Percentiles rank a stretch among this genome's conserved stretches.
phyloP scores from a whole-genome alignment of 2,113 vertebrate species.

The Ictidomys tridecemlineatus region DNA sequence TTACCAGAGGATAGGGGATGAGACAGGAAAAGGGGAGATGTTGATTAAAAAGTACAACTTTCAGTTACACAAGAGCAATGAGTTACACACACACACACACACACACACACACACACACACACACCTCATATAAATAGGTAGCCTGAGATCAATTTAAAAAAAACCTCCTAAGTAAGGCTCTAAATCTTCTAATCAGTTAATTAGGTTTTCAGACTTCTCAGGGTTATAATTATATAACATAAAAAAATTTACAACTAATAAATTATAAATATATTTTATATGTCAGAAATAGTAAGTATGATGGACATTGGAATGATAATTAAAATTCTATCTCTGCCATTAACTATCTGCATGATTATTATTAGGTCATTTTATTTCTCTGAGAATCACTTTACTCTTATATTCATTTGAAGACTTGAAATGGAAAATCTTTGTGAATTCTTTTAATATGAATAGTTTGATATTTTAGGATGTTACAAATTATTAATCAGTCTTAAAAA shows the following conservation, averaged over 20 bases:
- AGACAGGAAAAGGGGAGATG: background rate
- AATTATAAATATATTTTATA: background rate
- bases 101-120: no score
- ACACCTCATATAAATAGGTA: background rate
- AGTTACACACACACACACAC: no score
- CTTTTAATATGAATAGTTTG: background rate
- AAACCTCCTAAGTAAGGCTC: background rate
- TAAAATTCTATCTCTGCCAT: background rate
- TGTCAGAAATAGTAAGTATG: background rate
- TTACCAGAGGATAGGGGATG: background rate
- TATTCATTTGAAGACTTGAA: background rate
- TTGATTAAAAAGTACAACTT: background rate
- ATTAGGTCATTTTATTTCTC: background rate
- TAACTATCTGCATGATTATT: background rate
- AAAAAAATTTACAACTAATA: background rate
- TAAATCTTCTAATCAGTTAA: background rate
- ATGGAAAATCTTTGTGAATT: background rate
- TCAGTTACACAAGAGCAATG: background rate
- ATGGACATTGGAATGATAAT: background rate
- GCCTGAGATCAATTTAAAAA: background rate
- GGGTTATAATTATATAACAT: background rate
- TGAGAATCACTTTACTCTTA: background rate
- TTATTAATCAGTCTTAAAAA: background rate
- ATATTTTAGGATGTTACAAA: background rate
- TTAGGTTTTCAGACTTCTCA: background rate